Percentiles rank a stretch among this genome's conserved stretches.
phyloP scores from a whole-genome alignment of 2,797 vertebrate genomes.

The Ctenosaura bakeri region DNA sequence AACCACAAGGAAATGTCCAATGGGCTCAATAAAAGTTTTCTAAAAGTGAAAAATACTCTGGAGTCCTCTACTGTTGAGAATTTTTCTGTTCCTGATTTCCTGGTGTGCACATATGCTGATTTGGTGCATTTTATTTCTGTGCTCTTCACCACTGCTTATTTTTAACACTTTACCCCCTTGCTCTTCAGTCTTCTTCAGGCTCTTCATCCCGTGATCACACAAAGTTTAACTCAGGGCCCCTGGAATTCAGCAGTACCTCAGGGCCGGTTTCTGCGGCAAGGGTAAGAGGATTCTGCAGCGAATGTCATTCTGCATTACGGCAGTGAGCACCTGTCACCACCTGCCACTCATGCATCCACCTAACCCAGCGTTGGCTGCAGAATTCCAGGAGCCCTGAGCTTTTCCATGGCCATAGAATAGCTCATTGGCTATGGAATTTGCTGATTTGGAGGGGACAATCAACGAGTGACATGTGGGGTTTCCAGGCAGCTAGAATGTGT shows the following conservation, averaged over 20 bases:
- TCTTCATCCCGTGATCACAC: slow-evolving; percentile 45
- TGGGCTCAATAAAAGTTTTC: neutral
- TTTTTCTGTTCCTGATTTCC: neutral
- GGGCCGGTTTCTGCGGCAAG: slow-evolving; percentile 47
- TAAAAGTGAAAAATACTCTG: neutral
- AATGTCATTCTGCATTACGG: slow-evolving; percentile 48
- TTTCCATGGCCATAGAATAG: slow-evolving; percentile 54
- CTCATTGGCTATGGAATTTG: slow-evolving; percentile 57
- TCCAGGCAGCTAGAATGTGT: neutral
- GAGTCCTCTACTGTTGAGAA: neutral
- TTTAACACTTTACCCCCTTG: slow-evolving; percentile 46
- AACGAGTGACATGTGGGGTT: neutral
- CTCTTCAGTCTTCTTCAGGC: slow-evolving; percentile 61
- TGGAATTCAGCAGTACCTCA: slow-evolving; percentile 50
- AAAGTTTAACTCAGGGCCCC: slow-evolving; percentile 49
- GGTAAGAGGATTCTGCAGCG: slow-evolving; percentile 59
- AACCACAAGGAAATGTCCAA: neutral
- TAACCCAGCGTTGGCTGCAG: slow-evolving; percentile 55
- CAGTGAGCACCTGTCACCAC: slow-evolving; percentile 50
- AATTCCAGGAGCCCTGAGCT: slow-evolving; percentile 61
- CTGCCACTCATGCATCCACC: slow-evolving; percentile 53
- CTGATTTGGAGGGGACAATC: slow-evolving; percentile 18
- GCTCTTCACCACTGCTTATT: slow-evolving; percentile 4
- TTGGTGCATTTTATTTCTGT: slow-evolving; percentile 32
- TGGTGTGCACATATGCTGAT: slow-evolving; percentile 20